Base-by-base conservation (phyloP, 1,140 invertebrate species). In the Trissolcus basalis region DNA sequence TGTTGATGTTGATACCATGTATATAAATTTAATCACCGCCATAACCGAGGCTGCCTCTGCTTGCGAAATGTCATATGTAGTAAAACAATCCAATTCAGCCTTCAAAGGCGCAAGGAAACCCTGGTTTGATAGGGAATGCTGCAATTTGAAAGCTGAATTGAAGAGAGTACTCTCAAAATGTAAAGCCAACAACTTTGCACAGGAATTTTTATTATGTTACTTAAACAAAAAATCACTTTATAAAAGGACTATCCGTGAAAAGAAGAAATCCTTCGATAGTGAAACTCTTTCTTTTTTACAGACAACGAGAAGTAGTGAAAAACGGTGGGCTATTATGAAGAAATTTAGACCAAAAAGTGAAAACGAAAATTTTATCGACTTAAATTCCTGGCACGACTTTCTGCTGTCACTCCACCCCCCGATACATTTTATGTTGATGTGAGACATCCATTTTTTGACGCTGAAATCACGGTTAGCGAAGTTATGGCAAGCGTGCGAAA, bases 271-370 rank as follows among this genome's bases (percentile, higher is more conserved):
- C 11, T 43, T 4, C 39, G 11, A 4, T n/a, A 9, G 12, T n/a
- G 8, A 11, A 6, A n/a, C 6, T 9, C 39, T n/a, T n/a, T n/a
- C n/a, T n/a, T n/a, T n/a, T n/a, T n/a, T n/a, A n/a, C n/a, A n/a
- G n/a, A n/a, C n/a, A 43, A 43, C 39, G 12, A 43, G 12, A 43
- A n/a, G 12, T n/a, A 43, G 39, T 43, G 39, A 43, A 43, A 6
- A 8, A 5, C 6, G 11, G 12, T 9, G 39, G 39, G 12, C 8
- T 11, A 43, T 43, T 8, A 43, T 43, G 4, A 43, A 43, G 8
- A 43, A 43, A 43, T 43, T 43, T n/a, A 5, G 39, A 43, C 5
- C 39, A 43, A n/a, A 8, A 4, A 5, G 3, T 9, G 11, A 8
- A 4, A 43, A 8, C 3, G 11, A 5, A 43, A 43, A n/a, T 43